Percentiles rank a stretch among this genome's conserved stretches.
These are phyloP conservation scores for Chaetodon auriga DNA, from an alignment of 2,113 vertebrate genomes.

Conservation along the genomic window DNA sequence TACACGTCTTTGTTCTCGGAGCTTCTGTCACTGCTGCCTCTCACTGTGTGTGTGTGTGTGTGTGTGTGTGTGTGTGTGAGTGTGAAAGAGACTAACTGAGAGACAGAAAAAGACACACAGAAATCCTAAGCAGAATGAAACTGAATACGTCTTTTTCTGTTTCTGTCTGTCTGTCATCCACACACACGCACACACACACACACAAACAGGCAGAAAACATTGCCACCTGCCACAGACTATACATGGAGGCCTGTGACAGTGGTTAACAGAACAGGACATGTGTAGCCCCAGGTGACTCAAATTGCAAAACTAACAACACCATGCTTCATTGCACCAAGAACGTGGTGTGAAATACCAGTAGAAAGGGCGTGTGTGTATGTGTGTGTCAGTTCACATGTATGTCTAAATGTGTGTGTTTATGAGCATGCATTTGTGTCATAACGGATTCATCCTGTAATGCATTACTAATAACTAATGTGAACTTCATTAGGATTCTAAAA, in stretches of 20 bases:
- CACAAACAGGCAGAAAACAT: slow-evolving; percentile 37
- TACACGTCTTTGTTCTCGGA: slow-evolving; percentile 44
- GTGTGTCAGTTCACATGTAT: slow-evolving; percentile 33
- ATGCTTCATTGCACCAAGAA: slow-evolving; percentile 72
- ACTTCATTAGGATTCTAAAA: slow-evolving; percentile 33
- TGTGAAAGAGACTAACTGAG: background rate
- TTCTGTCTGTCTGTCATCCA: background rate
- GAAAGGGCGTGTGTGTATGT: slow-evolving; percentile 17
- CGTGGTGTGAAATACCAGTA: slow-evolving; percentile 63
- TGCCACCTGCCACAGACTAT: slow-evolving; percentile 71
- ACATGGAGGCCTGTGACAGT: slow-evolving; percentile 53
- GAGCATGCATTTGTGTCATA: slow-evolving; percentile 45
- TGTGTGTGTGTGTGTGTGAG: background rate
- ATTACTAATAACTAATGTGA: slow-evolving; percentile 31
- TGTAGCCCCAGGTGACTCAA: slow-evolving; percentile 77
- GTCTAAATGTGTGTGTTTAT: slow-evolving; percentile 39
- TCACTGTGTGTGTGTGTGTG: background rate
- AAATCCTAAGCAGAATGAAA: slow-evolving; percentile 7
- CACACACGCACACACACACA: slow-evolving; percentile 28
- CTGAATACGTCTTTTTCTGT: slow-evolving; percentile 41
- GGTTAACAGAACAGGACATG: slow-evolving; percentile 77
- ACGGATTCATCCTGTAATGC: slow-evolving; percentile 30
- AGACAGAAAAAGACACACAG: slow-evolving; percentile 35
- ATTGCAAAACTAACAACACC: slow-evolving; percentile 77
- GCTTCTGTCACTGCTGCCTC: slow-evolving; percentile 17